Percentiles rank a stretch among this genome's conserved stretches.
phyloP scores from a whole-genome alignment of 2,113 vertebrate genomes.

The Cettia cetti region DNA sequence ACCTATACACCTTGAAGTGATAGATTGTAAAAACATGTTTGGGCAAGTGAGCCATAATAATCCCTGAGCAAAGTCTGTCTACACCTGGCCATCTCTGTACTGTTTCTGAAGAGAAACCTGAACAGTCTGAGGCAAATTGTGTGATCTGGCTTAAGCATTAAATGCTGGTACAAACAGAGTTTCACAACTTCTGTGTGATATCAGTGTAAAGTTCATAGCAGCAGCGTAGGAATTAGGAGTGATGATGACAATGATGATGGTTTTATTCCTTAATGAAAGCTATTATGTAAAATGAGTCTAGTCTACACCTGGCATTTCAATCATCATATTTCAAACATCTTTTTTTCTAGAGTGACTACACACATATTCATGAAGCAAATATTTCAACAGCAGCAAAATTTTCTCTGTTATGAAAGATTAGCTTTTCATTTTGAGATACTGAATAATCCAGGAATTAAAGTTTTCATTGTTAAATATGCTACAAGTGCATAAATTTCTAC shows the following conservation, averaged over 20 bases:
- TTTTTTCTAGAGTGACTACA: neutral
- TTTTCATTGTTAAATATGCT: neutral
- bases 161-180: neutral
- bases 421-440: neutral
- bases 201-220: neutral
- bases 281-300: neutral
- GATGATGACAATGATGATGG: neutral
- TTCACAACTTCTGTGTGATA: neutral
- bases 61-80: neutral
- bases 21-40: neutral
- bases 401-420: neutral
- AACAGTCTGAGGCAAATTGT: neutral
- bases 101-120: neutral
- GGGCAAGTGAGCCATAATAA: neutral
- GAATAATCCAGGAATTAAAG: neutral
- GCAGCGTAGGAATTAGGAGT: neutral
- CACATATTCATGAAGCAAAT: neutral
- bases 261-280: constrained; percentile 7
- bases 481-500: neutral
- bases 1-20: neutral
- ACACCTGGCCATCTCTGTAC: neutral
- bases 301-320: constrained; percentile 3
- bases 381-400: neutral
- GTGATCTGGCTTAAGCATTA: neutral
- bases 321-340: neutral